These are phyloP conservation scores for Campaea margaritaria DNA, from an alignment of 2,888 invertebrate species.

Conservation along the genomic window DNA sequence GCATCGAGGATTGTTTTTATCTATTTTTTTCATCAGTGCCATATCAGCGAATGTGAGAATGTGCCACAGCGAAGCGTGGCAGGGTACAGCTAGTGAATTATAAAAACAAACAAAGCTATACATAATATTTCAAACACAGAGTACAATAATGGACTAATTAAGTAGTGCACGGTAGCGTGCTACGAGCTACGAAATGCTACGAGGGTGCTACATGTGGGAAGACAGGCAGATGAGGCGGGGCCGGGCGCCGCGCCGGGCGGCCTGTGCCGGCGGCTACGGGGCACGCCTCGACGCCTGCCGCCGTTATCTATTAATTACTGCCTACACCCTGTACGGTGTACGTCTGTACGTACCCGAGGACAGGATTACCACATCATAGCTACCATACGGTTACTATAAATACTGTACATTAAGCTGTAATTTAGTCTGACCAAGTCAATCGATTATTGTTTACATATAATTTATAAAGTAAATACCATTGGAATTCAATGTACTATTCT, in stretches of 20 bases:
- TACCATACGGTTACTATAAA: background rate
- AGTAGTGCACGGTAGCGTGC: constrained; percentile 25
- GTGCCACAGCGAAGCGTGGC: too few relatives aligned
- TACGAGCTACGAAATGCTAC: constrained; percentile 21
- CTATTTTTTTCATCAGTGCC: too few relatives aligned
- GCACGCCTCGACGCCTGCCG: constrained; percentile 74
- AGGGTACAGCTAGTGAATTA: too few relatives aligned
- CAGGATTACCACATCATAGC: constrained; percentile 15
- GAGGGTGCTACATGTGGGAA: constrained; percentile 52
- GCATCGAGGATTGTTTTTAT: too few relatives aligned
- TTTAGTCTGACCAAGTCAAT: background rate
- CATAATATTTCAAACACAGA: too few relatives aligned
- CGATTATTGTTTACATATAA: too few relatives aligned
- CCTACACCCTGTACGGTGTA: constrained; percentile 22
- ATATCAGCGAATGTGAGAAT: too few relatives aligned
- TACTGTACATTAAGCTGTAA: constrained; percentile 1
- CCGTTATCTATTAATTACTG: constrained; percentile 41
- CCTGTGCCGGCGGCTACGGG: constrained; percentile 56
- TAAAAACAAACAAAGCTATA: too few relatives aligned
- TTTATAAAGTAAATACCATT: too few relatives aligned
- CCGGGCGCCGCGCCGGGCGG: constrained; percentile 51
- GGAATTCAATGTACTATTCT: too few relatives aligned
- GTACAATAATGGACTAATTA: constrained; percentile 26
- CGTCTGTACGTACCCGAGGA: background rate
- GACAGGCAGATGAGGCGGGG: constrained; percentile 64